Percentiles rank a stretch among this genome's conserved stretches.
phyloP scores from a whole-genome alignment of 2,888 invertebrate genomes.

The Erynnis tages region DNA sequence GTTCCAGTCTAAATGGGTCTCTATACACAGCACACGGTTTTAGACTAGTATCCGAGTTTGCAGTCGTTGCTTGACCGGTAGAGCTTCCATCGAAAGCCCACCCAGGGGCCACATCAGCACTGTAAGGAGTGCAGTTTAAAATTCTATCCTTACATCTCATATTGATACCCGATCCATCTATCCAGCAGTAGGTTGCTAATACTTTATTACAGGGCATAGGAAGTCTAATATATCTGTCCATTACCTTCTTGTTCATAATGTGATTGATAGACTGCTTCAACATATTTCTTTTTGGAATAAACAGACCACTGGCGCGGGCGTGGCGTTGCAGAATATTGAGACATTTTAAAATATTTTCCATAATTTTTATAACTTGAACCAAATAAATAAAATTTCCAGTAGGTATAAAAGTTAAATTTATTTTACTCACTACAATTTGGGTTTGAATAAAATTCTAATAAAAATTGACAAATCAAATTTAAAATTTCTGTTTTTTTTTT shows the following conservation, averaged over 20 bases:
- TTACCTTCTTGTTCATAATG: slow-evolving; percentile 68
- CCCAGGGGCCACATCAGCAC: slow-evolving; percentile 81
- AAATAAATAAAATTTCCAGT: background rate
- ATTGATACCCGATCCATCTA: slow-evolving; percentile 88
- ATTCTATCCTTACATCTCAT: slow-evolving; percentile 86
- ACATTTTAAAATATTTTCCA: slow-evolving; percentile 34
- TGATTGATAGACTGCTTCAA: slow-evolving; percentile 68
- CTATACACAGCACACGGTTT: slow-evolving; percentile 93
- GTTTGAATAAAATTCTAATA: slow-evolving; percentile 8
- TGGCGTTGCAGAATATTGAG: slow-evolving; percentile 31
- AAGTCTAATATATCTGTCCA: slow-evolving; percentile 79
- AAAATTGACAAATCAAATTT: background rate
- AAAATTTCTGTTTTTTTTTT: background rate
- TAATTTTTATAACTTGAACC: slow-evolving; percentile 16
- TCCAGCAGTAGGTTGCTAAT: slow-evolving; percentile 88
- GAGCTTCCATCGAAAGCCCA: slow-evolving; percentile 98
- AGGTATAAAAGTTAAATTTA: background rate
- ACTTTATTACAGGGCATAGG: slow-evolving; percentile 82
- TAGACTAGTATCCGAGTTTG: slow-evolving; percentile 94
- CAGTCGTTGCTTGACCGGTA: slow-evolving; percentile 89
- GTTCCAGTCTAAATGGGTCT: slow-evolving; percentile 94
- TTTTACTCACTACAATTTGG: background rate
- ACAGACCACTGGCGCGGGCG: slow-evolving; percentile 18
- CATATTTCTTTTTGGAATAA: slow-evolving; percentile 46
- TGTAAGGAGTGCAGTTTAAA: slow-evolving; percentile 82